phyloP scores from a whole-genome alignment of 1,140 invertebrate species.

The Holcopasites calliopsidis region DNA sequence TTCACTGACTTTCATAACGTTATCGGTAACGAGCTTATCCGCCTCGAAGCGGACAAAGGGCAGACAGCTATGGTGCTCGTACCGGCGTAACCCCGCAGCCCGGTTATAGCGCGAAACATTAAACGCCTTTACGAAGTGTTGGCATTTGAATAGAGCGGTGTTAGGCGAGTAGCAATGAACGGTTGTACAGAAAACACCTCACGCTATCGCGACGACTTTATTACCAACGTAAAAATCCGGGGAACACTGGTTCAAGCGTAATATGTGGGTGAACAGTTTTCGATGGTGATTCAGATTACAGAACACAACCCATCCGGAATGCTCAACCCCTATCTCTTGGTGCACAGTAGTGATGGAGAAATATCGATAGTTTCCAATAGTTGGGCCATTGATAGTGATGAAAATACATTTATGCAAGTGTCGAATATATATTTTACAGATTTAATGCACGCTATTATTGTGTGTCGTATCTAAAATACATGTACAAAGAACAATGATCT shows the following conservation, averaged over 20 bases:
- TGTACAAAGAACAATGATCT: too few species aligned
- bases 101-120: background rate
- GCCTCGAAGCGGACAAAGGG: background rate
- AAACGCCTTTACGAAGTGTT: constrained; percentile 22
- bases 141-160: constrained; percentile 8
- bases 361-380: too few species aligned
- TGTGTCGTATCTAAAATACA: too few species aligned
- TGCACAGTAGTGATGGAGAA: background rate
- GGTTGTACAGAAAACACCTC: constrained; percentile 3
- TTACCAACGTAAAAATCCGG: constrained; percentile 25
- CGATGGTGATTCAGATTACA: constrained; percentile 32
- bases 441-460: too few species aligned
- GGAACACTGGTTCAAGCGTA: constrained; percentile 3
- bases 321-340: background rate
- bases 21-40: constrained; percentile 21
- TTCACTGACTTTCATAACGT: constrained; percentile 23
- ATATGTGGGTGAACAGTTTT: constrained; percentile 35
- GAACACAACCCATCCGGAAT: background rate
- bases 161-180: constrained; percentile 17
- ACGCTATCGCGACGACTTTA: constrained; percentile 29
- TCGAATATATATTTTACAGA: too few species aligned
- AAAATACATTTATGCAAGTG: too few species aligned
- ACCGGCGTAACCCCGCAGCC: background rate
- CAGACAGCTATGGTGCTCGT: too few species aligned
- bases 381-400: too few species aligned